Evolutionary conservation across 2,797 vertebrate genomes (phyloP), one percentile per base, ranked within the genome.

Genomic region (Coreius guichenoti): DNA sequence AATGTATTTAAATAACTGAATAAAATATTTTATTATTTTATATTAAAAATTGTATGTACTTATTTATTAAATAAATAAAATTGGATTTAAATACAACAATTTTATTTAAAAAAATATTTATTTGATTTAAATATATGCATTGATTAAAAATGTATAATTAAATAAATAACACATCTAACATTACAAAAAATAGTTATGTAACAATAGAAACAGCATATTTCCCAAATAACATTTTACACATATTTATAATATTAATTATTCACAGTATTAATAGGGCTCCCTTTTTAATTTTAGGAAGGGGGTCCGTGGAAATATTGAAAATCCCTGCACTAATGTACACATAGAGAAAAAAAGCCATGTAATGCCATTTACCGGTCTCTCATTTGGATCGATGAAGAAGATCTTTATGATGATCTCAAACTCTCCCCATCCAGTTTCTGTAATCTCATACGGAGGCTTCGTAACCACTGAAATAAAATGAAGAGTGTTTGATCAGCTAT

Each of bases 351-450:
- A 13, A 19, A 61, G n/a, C 21, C 16, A 4, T n/a, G 7, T 12
- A 23, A 31, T n/a, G 54, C 7, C 1, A 94, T 97, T 97, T 90
- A 99, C 98, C 39, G 98, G 95, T 93, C 97, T 96, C 93, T 99
- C 98, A 87, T 99, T 99, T 45, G 98, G 98, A 91, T 99, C 98
- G 61, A 99, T 99, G 91, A 99, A 99, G 93, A 99, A 99, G 92
- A 99, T 98, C 94, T 99, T 99, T 85, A 99, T 96, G 91, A 99
- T 98, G 87, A 99, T 99, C 95, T 99, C 98, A 70, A 99, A 99
- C 96, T 99, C 98, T 81, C 98, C 98, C 98, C 98, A 99, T 69
- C 98, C 98, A 0, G 98, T 99, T 94, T 99, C 98, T 0, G 98
- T 99, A 72, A 99, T 99, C 94, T 99, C 98, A 90, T 99, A 99